Evolutionary conservation across 1,140 invertebrate genomes (phyloP).

Genomic region (Drosophila trapezifrons): DNA sequence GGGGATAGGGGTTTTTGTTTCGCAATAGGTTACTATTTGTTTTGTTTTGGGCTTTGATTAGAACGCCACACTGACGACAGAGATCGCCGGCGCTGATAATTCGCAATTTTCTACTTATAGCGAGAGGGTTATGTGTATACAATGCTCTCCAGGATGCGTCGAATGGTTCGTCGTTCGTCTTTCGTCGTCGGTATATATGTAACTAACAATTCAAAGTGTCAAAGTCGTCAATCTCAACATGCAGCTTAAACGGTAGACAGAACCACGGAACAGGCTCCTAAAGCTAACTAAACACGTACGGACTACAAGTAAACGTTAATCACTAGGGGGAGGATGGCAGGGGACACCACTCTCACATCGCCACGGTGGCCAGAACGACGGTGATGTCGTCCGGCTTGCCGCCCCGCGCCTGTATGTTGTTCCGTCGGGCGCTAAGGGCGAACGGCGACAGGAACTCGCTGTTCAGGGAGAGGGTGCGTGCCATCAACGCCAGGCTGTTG

Average conservation of each 20-base stretch:
- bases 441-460: constrained; percentile 98
- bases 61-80: constrained; percentile 70
- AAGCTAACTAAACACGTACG: constrained; percentile 73
- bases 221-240: constrained; percentile 67
- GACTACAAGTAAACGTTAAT: constrained; percentile 75
- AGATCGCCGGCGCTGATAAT: constrained; percentile 64
- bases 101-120: constrained; percentile 54
- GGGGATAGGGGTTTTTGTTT: constrained; percentile 20
- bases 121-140: constrained; percentile 59
- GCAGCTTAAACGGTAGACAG: constrained; percentile 74
- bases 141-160: constrained; percentile 73
- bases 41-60: constrained; percentile 61
- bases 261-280: constrained; percentile 72
- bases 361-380: constrained; percentile 95
- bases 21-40: constrained; percentile 39
- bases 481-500: constrained; percentile 97
- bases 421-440: constrained; percentile 94
- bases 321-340: constrained; percentile 45
- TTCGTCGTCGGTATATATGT: constrained; percentile 50
- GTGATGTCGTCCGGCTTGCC: constrained; percentile 99
- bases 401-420: constrained; percentile 96
- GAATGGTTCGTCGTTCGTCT: constrained; percentile 35
- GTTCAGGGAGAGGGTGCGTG: constrained; percentile 96
- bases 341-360: constrained; percentile 86
- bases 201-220: constrained; percentile 64